phyloP scores from a whole-genome alignment of 2,888 invertebrate genomes.

The Automeris io region DNA sequence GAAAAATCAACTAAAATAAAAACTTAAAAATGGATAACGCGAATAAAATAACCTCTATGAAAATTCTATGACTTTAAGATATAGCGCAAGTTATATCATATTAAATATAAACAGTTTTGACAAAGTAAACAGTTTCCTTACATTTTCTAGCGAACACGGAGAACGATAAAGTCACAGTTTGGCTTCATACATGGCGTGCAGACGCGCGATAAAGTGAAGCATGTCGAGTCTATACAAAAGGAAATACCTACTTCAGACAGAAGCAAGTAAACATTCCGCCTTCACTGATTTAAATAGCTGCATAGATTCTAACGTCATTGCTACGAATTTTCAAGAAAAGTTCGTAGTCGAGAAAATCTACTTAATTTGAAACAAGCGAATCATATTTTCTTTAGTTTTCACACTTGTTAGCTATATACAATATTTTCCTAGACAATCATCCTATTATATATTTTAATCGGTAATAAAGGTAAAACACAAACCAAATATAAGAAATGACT shows the following conservation, averaged over 20 bases:
- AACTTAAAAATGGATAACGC: conserved; percentile 1
- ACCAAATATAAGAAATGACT: too few relatives aligned
- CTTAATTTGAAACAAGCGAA: too few relatives aligned
- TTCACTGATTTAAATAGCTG: conserved; percentile 25
- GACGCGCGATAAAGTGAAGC: conserved; percentile 43
- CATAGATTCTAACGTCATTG: conserved; percentile 2
- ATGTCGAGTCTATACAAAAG: conserved; percentile 33
- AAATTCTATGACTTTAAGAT: background rate
- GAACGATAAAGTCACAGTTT: conserved; percentile 41
- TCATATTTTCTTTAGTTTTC: too few relatives aligned
- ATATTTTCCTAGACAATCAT: too few relatives aligned
- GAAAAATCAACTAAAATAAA: conserved; percentile 18
- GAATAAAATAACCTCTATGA: conserved; percentile 4
- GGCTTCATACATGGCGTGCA: conserved; percentile 38
- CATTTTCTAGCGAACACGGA: conserved; percentile 35
- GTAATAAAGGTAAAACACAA: too few relatives aligned
- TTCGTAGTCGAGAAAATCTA: background rate
- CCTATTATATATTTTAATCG: too few relatives aligned
- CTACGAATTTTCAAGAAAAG: too few relatives aligned
- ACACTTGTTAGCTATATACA: too few relatives aligned
- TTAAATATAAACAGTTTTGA: conserved; percentile 24
- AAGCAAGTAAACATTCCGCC: conserved; percentile 23
- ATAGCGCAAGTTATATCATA: conserved; percentile 6
- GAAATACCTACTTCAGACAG: conserved; percentile 37
- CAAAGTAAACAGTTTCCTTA: conserved; percentile 23